Evolutionary conservation across 2,113 vertebrate genomes (phyloP), one percentile per base, ranked within the genome.

Genomic region (Catharus minimus): DNA sequence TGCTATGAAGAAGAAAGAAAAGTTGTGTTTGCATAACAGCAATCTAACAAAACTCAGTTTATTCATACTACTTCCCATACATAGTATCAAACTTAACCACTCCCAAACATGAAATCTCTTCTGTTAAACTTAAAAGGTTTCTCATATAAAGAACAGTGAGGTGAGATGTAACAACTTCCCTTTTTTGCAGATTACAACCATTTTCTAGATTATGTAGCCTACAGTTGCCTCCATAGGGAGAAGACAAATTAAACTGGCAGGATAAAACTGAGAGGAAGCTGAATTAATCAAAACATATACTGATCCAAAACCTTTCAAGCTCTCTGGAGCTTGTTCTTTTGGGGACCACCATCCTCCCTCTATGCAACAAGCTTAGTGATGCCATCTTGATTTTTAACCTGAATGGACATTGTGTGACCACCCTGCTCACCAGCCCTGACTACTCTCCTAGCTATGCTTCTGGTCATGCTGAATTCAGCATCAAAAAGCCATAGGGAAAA

Each of bases 341-440:
- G 76, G 39, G 32, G 52, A 86, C 32, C 28, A 11, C 30, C 32
- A 26, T 52, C 24, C 39, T 75, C 56, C 21, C 23, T n/a, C 52
- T 58, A 38, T 26, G 20, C 49, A 80, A 30, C 17, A 88, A 49
- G 44, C 13, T 52, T 13, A 47, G 33, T 20, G 49, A 65, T 78
- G 61, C 26, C 1, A 2, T 66, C 47, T 28, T 53, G 39, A 65
- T 44, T 43, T 36, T 64, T 65, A 88, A 58, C 65, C 30, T n/a
- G 9, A 75, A 50, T 0, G 5, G 82, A 49, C n/a, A 44, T 15
- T 21, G 61, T 1, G 5, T 0, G 0, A 83, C 39, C 24, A 16
- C 16, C 7, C 7, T 50, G 60, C 36, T 77, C 1, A 1, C 15
- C 50, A 50, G 26, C n/a, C 43, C 64, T 36, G 39, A 27, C 41